Evolutionary conservation across 2,113 vertebrate species (phyloP), one percentile per base, ranked within the genome.

Genomic region (Phylloscopus whistleri): DNA sequence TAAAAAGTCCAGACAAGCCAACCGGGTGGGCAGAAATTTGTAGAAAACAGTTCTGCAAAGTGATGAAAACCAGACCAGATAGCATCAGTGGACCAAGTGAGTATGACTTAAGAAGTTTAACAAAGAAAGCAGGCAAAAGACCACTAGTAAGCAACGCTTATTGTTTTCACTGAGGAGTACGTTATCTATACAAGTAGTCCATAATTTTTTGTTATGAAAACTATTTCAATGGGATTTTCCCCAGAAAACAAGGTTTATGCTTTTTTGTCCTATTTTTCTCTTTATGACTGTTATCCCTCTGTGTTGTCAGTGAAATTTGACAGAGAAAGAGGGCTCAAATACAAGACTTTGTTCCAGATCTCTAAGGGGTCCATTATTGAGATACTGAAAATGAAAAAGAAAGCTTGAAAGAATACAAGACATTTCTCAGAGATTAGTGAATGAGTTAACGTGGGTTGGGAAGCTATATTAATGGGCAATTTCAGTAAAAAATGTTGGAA

Each of bases 1-100:
- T 98, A 56, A 98, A 73, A 93, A 97, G 96, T 79, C 84, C 93
- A n/a, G 97, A 98, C 69, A 97, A 96, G 48, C 98, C 98, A 44
- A 91, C 82, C 0, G 94, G 63, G 27, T 99, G 98, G 99, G 95
- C 98, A 95, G 98, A 98, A 87, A 93, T 53, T 76, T 99, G 98
- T 95, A 97, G 96, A 89, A 98, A 83, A 92, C 98, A 97, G 5
- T 99, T 98, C 96, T 97, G 96, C 96, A 98, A 97, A 97, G 96
- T 96, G 73, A 97, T 99, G 97, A 98, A 96, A 95, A 94, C 96
- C 81, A 98, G 97, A 81, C 97, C 98, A 4, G 90, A 94, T 79
- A 12, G 64, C 59, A 64, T 99, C 48, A 97, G 96, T 60, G 98
- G 98, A 97, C 85, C 93, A 8, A 97, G 99, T 99, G 86, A 98